These are phyloP conservation scores for Hypocryptadius cinnamomeus DNA, from an alignment of 2,113 vertebrate species.

Conservation along the genomic window DNA sequence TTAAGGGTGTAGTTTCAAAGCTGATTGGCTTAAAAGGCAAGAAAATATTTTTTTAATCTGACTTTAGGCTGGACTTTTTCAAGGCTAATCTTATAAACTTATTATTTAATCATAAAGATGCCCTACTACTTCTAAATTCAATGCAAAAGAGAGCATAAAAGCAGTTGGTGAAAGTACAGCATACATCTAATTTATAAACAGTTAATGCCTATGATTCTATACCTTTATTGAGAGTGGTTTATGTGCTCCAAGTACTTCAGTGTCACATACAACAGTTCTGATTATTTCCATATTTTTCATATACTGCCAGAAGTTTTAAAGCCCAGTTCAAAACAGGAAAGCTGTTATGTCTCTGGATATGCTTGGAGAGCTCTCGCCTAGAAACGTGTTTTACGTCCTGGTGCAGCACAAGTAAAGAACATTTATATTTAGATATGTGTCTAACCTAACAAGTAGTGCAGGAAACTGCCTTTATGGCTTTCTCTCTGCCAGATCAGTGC, in stretches of 20 bases:
- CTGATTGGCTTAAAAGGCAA: not conserved
- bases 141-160: not conserved
- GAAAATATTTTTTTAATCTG: not conserved
- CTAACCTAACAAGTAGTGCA: not conserved
- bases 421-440: constrained; percentile 9
- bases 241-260: constrained; percentile 3
- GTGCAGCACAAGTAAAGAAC: not conserved
- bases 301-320: constrained; percentile 41
- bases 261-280: constrained; percentile 28
- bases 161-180: not conserved
- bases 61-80: not conserved
- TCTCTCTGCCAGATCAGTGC: constrained; percentile 1
- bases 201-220: not conserved
- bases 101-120: not conserved
- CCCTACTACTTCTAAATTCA: not conserved
- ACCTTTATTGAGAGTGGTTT: constrained; percentile 17
- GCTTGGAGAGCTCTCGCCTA: not conserved
- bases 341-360: not conserved
- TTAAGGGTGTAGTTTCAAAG: not conserved
- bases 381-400: not conserved
- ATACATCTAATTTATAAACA: not conserved
- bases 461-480: not conserved
- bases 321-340: constrained; percentile 16
- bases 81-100: not conserved
- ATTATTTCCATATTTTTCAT: constrained; percentile 57